phyloP scores from a whole-genome alignment of 2,888 invertebrate species.

The Pseudococcus longispinus region DNA sequence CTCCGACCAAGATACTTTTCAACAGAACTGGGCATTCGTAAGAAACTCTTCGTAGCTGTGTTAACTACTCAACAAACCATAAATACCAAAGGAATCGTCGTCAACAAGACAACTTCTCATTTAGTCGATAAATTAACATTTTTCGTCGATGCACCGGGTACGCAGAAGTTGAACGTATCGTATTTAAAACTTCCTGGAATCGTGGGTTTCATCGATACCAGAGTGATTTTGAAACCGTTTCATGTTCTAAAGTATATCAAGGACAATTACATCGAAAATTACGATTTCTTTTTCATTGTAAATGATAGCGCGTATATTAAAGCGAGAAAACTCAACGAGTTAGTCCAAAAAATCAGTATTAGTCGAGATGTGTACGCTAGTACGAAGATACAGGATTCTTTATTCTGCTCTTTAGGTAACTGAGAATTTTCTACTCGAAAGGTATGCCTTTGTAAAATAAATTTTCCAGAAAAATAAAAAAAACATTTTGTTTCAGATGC shows the following conservation, averaged over 20 bases:
- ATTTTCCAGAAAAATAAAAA: slow-evolving; percentile 60
- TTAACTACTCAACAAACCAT: slow-evolving; percentile 78
- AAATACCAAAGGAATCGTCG: slow-evolving; percentile 76
- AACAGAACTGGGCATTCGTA: slow-evolving; percentile 91
- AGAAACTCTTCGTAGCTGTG: slow-evolving; percentile 86
- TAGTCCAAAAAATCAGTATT: slow-evolving; percentile 81
- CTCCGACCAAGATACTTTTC: slow-evolving; percentile 91
- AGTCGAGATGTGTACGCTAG: slow-evolving; percentile 87
- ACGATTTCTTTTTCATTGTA: slow-evolving; percentile 90
- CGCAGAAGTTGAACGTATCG: slow-evolving; percentile 62
- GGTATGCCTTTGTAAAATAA: neutral
- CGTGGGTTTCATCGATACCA: slow-evolving; percentile 85
- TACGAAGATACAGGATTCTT: slow-evolving; percentile 67
- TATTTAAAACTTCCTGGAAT: slow-evolving; percentile 70
- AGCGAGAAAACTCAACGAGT: slow-evolving; percentile 74
- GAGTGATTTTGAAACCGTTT: slow-evolving; percentile 78
- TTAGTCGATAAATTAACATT: slow-evolving; percentile 83
- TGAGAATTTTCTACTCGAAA: neutral
- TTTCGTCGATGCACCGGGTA: slow-evolving; percentile 70
- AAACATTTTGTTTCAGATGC: slow-evolving; percentile 68
- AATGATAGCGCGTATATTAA: slow-evolving; percentile 87
- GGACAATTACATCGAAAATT: slow-evolving; percentile 87
- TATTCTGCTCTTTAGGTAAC: slow-evolving; percentile 75
- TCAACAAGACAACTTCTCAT: slow-evolving; percentile 88
- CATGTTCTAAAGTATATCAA: slow-evolving; percentile 88